A percentile compares a stretch with the other conserved stretches of the same genome.
Evolutionary conservation across 2,113 vertebrate species (phyloP).

Genomic region (Arizona elegans): DNA sequence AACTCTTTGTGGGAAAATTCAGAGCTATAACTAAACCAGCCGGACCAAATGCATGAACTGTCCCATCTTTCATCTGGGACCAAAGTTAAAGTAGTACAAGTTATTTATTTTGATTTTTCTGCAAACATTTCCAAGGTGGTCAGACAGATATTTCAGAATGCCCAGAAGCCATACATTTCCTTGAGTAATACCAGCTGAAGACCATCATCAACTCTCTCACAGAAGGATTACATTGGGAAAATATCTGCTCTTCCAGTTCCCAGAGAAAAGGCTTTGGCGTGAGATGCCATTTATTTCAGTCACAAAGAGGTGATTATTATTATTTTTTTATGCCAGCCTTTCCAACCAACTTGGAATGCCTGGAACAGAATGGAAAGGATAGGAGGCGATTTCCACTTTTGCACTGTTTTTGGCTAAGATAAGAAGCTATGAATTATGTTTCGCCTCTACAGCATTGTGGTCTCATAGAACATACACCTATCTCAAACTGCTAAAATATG

Average conservation of each 20-base stretch:
- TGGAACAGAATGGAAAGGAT: conserved; percentile 36
- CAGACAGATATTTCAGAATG: background rate
- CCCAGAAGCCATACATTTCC: background rate
- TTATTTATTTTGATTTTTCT: conserved; percentile 22
- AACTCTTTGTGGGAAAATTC: background rate
- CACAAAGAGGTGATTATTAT: conserved; percentile 40
- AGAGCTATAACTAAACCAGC: background rate
- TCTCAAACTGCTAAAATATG: conserved; percentile 36
- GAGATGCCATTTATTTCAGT: conserved; percentile 31
- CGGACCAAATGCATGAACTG: background rate
- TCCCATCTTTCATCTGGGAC: background rate
- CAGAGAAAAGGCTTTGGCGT: conserved; percentile 13
- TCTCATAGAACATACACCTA: conserved; percentile 17
- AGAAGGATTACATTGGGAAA: conserved; percentile 28
- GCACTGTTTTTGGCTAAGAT: conserved; percentile 32
- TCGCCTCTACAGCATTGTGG: conserved; percentile 27
- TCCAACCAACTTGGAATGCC: conserved; percentile 16
- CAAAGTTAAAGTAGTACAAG: conserved; percentile 18
- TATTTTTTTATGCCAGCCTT: conserved; percentile 57
- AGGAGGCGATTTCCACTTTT: conserved; percentile 33
- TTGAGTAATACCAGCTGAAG: background rate
- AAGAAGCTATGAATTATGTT: conserved; percentile 51
- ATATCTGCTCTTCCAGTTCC: conserved; percentile 12
- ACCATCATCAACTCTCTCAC: conserved; percentile 23
- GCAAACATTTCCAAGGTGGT: background rate